Conservation (phyloP, 2,888 invertebrate species). For the Himalopsyche kuldschensis region DNA sequence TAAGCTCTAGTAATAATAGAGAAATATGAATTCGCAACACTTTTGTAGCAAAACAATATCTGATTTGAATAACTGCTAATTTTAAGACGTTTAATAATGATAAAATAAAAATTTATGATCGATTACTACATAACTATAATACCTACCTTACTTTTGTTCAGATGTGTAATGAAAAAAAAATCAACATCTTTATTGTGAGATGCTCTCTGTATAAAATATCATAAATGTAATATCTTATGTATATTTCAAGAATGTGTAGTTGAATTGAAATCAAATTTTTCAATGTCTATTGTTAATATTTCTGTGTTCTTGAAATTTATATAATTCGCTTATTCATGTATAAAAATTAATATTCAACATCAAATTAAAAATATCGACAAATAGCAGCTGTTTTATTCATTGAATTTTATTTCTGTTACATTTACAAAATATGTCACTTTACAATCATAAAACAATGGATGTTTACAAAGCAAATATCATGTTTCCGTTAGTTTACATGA, state of each 20-base stretch:
- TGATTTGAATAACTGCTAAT: too few species aligned
- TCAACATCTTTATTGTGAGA: background rate
- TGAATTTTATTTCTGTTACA: background rate
- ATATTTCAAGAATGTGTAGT: background rate
- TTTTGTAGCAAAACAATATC: too few species aligned
- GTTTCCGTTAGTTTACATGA: too few species aligned
- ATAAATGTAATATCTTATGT: background rate
- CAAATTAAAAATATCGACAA: constrained; percentile 1
- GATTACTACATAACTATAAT: too few species aligned
- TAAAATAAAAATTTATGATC: background rate
- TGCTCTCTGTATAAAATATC: background rate
- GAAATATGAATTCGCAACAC: too few species aligned
- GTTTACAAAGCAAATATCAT: too few species aligned
- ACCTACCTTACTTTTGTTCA: too few species aligned
- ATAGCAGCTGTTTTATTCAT: background rate
- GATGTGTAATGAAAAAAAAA: background rate
- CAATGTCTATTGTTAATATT: background rate
- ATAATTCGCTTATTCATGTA: background rate
- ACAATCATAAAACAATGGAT: too few species aligned
- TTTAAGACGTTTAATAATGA: background rate
- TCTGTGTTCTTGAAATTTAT: background rate
- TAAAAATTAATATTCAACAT: background rate
- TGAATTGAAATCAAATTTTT: background rate
- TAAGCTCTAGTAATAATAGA: too few species aligned
- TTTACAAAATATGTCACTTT: background rate